A percentile compares a stretch with the other conserved stretches of the same genome.
Conservation (phyloP, 2,888 invertebrate genomes). For the Lomographa bimaculata region DNA sequence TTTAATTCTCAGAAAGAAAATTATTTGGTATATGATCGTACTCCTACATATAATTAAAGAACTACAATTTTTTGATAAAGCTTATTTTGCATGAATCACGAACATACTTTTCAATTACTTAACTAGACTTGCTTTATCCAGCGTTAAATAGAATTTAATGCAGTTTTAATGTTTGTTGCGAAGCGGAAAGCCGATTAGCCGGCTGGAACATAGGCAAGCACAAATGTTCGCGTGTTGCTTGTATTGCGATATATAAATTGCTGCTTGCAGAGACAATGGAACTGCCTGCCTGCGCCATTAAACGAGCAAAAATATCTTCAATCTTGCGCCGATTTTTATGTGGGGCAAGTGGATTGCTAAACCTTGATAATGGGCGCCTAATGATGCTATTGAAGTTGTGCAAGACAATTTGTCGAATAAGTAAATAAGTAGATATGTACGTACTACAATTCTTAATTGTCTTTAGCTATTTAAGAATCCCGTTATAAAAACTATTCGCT, state of each 20-base stretch:
- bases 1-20: conserved; percentile 53
- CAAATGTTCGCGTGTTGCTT: conserved; percentile 54
- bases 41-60: conserved; percentile 30
- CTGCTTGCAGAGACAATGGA: conserved; percentile 58
- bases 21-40: conserved; percentile 31
- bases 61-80: conserved; percentile 29
- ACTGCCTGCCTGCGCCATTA: conserved; percentile 47
- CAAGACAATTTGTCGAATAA: conserved; percentile 20
- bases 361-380: conserved; percentile 20
- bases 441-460: conserved; percentile 4
- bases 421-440: conserved; percentile 15
- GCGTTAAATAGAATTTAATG: conserved; percentile 74
- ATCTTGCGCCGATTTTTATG: conserved; percentile 52
- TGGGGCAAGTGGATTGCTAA: conserved; percentile 49
- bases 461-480: conserved; percentile 10
- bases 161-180: conserved; percentile 72
- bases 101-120: conserved; percentile 62
- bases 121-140: conserved; percentile 58
- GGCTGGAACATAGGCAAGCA: conserved; percentile 43
- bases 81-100: conserved; percentile 51
- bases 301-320: conserved; percentile 49
- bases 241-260: conserved; percentile 59
- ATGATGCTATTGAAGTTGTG: conserved; percentile 20
- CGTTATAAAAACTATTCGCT: too few species aligned
- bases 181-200: conserved; percentile 63